Percentiles rank a stretch among this genome's conserved stretches.
Conservation (phyloP, 2,888 invertebrate species). For the Lycocerus yunnanus region DNA sequence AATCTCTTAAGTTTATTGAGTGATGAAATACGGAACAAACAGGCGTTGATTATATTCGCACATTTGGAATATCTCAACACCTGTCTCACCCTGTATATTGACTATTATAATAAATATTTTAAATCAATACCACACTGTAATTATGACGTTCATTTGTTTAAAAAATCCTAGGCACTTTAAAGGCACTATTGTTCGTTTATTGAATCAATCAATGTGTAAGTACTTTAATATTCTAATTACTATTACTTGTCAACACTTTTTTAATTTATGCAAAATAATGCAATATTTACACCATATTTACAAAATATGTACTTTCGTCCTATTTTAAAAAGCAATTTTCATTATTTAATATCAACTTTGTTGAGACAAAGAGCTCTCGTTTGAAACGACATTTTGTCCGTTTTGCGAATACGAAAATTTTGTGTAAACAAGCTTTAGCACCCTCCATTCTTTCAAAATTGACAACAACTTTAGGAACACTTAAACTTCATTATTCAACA, state of each 20-base stretch:
- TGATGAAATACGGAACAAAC: conserved; percentile 9
- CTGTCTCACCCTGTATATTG: conserved; percentile 2
- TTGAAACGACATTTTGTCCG: background rate
- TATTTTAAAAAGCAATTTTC: conserved; percentile 17
- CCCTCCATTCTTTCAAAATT: background rate
- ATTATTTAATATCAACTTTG: background rate
- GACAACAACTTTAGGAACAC: conserved; percentile 22
- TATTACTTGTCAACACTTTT: conserved; percentile 27
- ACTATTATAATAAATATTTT: conserved; percentile 24
- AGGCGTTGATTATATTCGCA: background rate
- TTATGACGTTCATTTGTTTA: conserved; percentile 2
- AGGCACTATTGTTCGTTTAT: conserved; percentile 50
- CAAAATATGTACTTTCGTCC: conserved; percentile 41
- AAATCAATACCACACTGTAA: conserved; percentile 8
- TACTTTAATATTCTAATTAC: conserved; percentile 39
- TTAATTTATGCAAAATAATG: conserved; percentile 41
- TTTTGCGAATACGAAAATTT: background rate
- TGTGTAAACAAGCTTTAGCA: background rate
- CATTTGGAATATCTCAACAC: background rate
- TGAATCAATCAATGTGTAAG: conserved; percentile 42
- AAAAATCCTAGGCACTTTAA: conserved; percentile 44
- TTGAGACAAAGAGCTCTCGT: background rate
- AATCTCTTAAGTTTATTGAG: conserved; percentile 26
- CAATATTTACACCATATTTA: conserved; percentile 48
- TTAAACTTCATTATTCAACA: background rate